Evolutionary conservation across 1,140 invertebrate species (phyloP).

Genomic region (Caerostris extrusa): DNA sequence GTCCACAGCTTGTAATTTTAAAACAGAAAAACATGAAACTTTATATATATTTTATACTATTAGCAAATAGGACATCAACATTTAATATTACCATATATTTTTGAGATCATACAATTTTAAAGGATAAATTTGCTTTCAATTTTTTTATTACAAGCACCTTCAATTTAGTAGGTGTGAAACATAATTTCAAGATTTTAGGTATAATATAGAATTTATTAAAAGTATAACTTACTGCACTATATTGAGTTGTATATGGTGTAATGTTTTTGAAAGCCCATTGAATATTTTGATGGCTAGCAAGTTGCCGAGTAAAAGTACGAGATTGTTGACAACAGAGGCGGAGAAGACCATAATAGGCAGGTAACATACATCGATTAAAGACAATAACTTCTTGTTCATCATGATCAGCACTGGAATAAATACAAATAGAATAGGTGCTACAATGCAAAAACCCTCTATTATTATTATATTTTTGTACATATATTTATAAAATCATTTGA

Average conservation of each 20-base stretch:
- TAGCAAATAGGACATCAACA: too few species aligned
- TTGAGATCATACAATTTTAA: too few species aligned
- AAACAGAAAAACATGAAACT: not conserved
- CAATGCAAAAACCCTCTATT: not conserved
- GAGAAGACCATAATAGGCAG: conserved; percentile 95
- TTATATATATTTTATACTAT: not conserved
- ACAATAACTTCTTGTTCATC: conserved; percentile 96
- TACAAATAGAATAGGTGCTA: not conserved
- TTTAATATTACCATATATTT: too few species aligned
- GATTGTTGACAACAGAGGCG: conserved; percentile 94
- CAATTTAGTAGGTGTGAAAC: not conserved
- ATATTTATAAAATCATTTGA: too few species aligned
- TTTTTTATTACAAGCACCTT: too few species aligned
- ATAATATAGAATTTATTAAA: not conserved
- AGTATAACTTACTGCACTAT: conserved; percentile 86
- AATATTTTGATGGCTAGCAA: conserved; percentile 95
- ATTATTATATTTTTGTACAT: too few species aligned
- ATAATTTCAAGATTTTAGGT: too few species aligned
- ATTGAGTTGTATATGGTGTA: conserved; percentile 95
- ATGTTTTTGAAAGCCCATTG: conserved; percentile 98
- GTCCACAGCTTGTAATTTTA: too few species aligned
- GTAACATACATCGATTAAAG: conserved; percentile 95
- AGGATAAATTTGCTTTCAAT: too few species aligned
- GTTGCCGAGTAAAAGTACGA: conserved; percentile 89
- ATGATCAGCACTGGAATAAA: conserved; percentile 88